Evolutionary conservation across 2,113 vertebrate genomes (phyloP), one percentile per base, ranked within the genome.

Genomic region (Rynchops niger): DNA sequence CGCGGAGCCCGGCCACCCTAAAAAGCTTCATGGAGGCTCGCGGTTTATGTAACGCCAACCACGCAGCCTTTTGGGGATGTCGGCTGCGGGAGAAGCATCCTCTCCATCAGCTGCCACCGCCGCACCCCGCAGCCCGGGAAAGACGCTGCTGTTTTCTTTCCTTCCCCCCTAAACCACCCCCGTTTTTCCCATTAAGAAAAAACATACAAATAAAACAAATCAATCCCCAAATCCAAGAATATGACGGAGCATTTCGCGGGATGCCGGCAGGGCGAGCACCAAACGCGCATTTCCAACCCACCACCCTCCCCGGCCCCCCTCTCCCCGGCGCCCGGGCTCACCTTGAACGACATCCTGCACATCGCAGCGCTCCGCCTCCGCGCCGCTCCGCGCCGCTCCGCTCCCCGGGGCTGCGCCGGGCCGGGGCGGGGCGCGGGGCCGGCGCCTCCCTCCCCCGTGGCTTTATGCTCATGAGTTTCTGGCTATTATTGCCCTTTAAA

Each of bases 311-410:
- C 40, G 11, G 53, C 78, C 5, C 61, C 55, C 36, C 45, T 27
- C 34, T 53, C 42, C 58, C 30, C 66, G 30, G 15, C 62, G 19
- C 66, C 53, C 63, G 40, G 43, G 71, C 96, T 96, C 94, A 96
- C 96, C 96, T 96, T 96, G 96, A 87, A 95, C 19, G 93, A 95
- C 96, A 95, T 96, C 58, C 63, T 95, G 96, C 90, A 76, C 96
- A 94, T 82, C 86, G 36, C 95, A 42, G 86, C 88, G 78, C 88
- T 26, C 85, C 93, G 82, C 95, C 72, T n/a, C 58, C 74, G 56
- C 76, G 19, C 74, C 9, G 34, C 56, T 30, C 50, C 77, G 78
- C 71, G 17, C 87, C n/a, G 7, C 12, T 15, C 50, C 40, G 50
- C 81, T 17, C 43, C 56, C n/a, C 76, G 36, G n/a, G 58, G 63